These are phyloP conservation scores for Callospermophilus lateralis DNA, from an alignment of 2,113 vertebrate genomes.

Conservation along the genomic window DNA sequence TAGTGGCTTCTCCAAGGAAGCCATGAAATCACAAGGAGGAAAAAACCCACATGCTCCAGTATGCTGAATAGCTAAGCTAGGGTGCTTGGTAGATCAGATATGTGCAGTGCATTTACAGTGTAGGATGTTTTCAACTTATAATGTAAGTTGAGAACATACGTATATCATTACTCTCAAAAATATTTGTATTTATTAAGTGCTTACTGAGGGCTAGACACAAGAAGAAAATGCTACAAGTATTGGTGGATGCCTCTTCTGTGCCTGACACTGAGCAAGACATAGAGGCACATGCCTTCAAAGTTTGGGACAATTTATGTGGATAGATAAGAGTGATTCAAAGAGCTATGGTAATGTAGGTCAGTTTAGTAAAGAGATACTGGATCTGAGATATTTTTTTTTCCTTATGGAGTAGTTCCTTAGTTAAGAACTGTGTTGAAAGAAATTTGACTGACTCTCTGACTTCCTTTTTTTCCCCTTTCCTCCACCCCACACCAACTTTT, in stretches of 20 bases:
- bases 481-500: background rate
- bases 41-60: background rate
- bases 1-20: background rate
- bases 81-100: background rate
- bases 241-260: background rate
- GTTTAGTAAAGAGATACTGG: background rate
- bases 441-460: background rate
- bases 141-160: background rate
- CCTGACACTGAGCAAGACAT: background rate
- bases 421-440: background rate
- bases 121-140: background rate
- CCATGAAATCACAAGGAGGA: background rate
- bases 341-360: background rate
- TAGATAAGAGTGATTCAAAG: background rate
- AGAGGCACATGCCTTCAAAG: background rate
- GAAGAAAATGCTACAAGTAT: background rate
- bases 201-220: background rate
- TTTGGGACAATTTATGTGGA: background rate
- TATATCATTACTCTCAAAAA: constrained; percentile 17
- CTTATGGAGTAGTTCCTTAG: background rate
- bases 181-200: background rate
- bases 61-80: background rate
- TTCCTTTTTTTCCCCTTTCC: background rate
- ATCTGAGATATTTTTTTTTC: background rate
- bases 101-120: background rate